phyloP scores from a whole-genome alignment of 2,888 invertebrate species.

The Dryadula phaetusa region DNA sequence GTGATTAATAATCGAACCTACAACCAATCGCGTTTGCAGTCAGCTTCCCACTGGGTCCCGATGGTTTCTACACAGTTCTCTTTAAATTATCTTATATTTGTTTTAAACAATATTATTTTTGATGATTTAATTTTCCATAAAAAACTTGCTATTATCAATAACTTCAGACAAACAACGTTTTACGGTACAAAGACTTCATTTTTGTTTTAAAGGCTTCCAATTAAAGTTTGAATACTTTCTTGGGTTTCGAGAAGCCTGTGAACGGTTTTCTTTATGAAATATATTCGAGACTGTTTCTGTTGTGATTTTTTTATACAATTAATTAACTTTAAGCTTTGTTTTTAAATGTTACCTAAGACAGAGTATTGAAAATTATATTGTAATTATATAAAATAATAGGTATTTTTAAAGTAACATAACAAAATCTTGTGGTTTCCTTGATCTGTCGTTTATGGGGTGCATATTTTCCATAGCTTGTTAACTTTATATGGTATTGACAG shows the following conservation, averaged over 20 bases:
- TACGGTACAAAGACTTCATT: background rate
- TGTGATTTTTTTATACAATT: background rate
- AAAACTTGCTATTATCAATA: background rate
- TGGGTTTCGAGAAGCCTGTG: constrained; percentile 19
- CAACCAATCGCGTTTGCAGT: no score
- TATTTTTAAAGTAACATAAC: background rate
- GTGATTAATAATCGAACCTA: no score
- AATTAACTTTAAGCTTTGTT: constrained; percentile 1
- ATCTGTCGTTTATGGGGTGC: background rate
- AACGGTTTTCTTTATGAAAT: constrained; percentile 9
- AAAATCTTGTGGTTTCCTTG: background rate
- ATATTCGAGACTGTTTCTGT: constrained; percentile 4
- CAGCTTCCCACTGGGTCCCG: no score
- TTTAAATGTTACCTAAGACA: background rate
- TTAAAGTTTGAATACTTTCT: constrained; percentile 17
- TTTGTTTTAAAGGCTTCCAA: constrained; percentile 19
- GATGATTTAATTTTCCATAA: background rate
- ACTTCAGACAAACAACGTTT: background rate
- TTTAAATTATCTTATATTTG: background rate
- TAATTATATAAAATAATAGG: background rate
- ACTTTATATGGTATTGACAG: background rate
- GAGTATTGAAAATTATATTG: background rate
- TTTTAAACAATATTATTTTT: background rate
- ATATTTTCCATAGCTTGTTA: background rate
- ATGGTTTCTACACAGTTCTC: no score